A percentile compares a stretch with the other conserved stretches of the same genome.
phyloP scores from a whole-genome alignment of 2,113 vertebrate genomes.

The Brachyhypopomus occidentalis region DNA sequence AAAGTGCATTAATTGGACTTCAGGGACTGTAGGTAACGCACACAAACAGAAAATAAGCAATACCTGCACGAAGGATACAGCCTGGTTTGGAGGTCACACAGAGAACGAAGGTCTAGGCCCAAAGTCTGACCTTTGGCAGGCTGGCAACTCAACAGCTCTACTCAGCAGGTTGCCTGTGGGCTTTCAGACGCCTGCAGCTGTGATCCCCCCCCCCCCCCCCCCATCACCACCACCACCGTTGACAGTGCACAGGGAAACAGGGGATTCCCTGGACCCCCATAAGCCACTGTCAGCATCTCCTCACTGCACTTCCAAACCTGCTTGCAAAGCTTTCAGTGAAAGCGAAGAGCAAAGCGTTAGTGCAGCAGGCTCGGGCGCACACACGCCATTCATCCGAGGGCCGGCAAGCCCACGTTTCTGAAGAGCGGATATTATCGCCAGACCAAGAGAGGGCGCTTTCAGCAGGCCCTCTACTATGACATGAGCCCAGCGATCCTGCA shows the following conservation, averaged over 20 bases:
- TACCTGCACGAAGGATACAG: background rate
- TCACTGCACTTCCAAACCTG: background rate
- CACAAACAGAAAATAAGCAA: background rate
- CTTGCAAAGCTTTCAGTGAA: background rate
- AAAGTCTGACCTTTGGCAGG: background rate
- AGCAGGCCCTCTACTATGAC: constrained; percentile 14
- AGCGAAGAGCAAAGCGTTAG: background rate
- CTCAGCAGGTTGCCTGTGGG: background rate
- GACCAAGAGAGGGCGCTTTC: background rate
- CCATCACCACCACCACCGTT: too few relatives aligned
- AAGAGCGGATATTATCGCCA: constrained; percentile 34
- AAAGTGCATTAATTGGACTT: background rate
- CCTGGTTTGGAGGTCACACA: background rate
- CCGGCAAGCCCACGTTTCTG: constrained; percentile 11
- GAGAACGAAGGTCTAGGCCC: background rate
- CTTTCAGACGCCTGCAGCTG: background rate
- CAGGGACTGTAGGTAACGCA: background rate
- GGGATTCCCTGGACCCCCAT: background rate
- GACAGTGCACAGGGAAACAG: background rate
- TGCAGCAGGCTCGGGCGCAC: background rate
- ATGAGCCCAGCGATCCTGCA: constrained; percentile 10
- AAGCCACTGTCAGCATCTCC: background rate
- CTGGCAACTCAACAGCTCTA: background rate
- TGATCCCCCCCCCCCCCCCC: background rate
- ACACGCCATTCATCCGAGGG: constrained; percentile 1